Evolutionary conservation across 2,797 vertebrate genomes (phyloP).

Genomic region (Knipowitschia caucasica): DNA sequence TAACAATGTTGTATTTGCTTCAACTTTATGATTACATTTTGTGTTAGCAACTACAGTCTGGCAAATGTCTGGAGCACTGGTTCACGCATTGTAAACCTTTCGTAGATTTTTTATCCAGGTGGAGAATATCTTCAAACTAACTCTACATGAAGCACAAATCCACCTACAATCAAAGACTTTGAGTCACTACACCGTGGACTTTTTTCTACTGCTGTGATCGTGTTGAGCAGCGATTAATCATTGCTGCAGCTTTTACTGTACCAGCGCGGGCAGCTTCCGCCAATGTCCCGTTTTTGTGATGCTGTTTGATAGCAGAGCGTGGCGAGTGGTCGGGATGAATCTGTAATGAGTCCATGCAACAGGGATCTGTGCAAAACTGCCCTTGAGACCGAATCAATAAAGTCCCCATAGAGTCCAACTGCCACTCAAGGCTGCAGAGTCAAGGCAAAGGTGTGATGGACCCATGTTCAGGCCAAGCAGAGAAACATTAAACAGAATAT

Average conservation of each 20-base stretch:
- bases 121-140: background rate
- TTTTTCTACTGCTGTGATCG: background rate
- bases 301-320: conserved; percentile 15
- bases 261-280: conserved; percentile 4
- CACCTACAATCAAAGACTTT: background rate
- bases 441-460: conserved; percentile 25
- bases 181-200: background rate
- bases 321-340: conserved; percentile 37
- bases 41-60: background rate
- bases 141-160: background rate
- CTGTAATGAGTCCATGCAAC: conserved; percentile 39
- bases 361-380: conserved; percentile 30
- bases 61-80: background rate
- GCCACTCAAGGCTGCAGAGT: conserved; percentile 13
- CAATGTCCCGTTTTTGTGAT: conserved; percentile 26
- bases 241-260: conserved; percentile 9
- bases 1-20: background rate
- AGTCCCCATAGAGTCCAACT: conserved; percentile 24
- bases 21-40: background rate
- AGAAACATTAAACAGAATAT: too few species aligned
- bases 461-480: conserved; percentile 13
- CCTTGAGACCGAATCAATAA: conserved; percentile 60
- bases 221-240: conserved; percentile 20
- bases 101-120: too few species aligned
- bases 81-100: background rate